Evolutionary conservation across 2,113 vertebrate species (phyloP).

Genomic region (Semnornis frantzii): DNA sequence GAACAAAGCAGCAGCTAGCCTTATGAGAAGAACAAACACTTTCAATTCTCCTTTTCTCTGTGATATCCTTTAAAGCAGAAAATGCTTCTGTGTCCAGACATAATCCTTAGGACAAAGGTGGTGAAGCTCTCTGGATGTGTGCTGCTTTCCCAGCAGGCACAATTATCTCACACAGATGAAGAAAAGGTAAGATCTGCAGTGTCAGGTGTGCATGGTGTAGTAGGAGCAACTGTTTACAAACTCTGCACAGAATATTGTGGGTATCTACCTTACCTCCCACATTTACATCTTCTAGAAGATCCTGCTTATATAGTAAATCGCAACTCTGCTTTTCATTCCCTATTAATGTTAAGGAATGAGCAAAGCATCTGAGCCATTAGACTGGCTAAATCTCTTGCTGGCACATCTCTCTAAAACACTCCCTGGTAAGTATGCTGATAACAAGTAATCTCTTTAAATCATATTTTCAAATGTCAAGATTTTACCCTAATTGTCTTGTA

Average conservation of each 20-base stretch:
- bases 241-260: not conserved
- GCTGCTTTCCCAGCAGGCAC: not conserved
- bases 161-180: not conserved
- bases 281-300: not conserved
- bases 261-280: not conserved
- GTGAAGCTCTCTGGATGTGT: rapidly evolving
- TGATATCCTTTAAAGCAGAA: not conserved
- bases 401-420: not conserved
- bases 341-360: not conserved
- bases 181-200: not conserved
- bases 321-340: not conserved
- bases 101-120: not conserved
- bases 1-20: not conserved
- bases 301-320: not conserved
- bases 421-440: not conserved
- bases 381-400: not conserved
- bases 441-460: slow-evolving; percentile 12
- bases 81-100: not conserved
- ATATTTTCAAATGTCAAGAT: not conserved
- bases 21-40: not conserved
- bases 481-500: not conserved
- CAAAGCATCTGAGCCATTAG: not conserved
- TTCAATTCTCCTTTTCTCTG: not conserved
- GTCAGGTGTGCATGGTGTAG: not conserved
- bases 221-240: not conserved